Percentiles rank a stretch among this genome's conserved stretches.
Evolutionary conservation across 2,888 invertebrate genomes (phyloP).

Genomic region (Entomobrya multifasciata): DNA sequence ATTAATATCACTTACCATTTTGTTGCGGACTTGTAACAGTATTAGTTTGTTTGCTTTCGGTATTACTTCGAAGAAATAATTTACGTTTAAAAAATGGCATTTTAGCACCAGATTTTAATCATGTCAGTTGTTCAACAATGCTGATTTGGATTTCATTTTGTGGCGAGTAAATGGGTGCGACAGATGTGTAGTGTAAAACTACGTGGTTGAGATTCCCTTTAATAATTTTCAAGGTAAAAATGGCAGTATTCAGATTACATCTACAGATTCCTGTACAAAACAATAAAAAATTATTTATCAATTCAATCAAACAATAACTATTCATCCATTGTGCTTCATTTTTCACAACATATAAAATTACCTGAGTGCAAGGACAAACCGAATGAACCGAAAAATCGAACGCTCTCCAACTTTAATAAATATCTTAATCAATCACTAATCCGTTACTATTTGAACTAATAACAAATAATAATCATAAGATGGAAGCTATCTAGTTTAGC

Average conservation of each 20-base stretch:
- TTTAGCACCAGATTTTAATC: constrained; percentile 65
- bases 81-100: constrained; percentile 73
- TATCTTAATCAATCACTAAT: too few species aligned
- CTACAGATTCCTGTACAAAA: background rate
- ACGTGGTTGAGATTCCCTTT: constrained; percentile 21
- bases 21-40: constrained; percentile 63
- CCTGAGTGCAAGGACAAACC: too few species aligned
- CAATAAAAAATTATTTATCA: too few species aligned
- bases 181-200: too few species aligned
- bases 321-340: too few species aligned
- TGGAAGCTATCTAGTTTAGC: too few species aligned
- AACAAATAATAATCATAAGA: too few species aligned
- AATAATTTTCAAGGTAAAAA: background rate
- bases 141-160: background rate
- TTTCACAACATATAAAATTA: too few species aligned
- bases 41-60: constrained; percentile 67
- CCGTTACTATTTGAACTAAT: too few species aligned
- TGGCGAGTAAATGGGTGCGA: background rate
- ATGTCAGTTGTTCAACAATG: constrained; percentile 24
- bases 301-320: background rate
- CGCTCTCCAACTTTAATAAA: too few species aligned
- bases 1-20: constrained; percentile 51
- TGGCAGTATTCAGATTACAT: background rate
- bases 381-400: too few species aligned
- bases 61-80: constrained; percentile 58